These are phyloP conservation scores for Sminthurinus aureus DNA, from an alignment of 2,888 invertebrate species.

Conservation along the genomic window DNA sequence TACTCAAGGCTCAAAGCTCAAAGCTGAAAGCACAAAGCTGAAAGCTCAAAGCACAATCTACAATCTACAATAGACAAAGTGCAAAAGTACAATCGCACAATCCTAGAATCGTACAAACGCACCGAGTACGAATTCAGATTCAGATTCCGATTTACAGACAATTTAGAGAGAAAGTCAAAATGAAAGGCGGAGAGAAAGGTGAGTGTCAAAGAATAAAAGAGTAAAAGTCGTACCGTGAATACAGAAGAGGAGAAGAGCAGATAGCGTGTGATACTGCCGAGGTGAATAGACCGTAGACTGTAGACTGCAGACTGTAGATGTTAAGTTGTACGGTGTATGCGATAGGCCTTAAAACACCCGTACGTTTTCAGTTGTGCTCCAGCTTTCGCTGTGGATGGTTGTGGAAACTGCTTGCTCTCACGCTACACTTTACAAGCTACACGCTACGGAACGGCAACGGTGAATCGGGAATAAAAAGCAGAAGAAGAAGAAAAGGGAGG, in stretches of 20 bases:
- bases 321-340: not conserved
- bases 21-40: no score
- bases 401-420: not conserved
- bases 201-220: not conserved
- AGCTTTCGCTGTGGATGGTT: conserved; percentile 34
- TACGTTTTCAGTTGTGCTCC: conserved; percentile 34
- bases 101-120: no score
- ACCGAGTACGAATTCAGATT: no score
- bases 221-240: not conserved
- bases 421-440: not conserved
- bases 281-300: not conserved
- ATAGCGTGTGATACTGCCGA: not conserved
- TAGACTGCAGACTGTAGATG: not conserved
- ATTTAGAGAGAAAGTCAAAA: not conserved
- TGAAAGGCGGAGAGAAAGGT: not conserved
- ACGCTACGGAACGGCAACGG: not conserved
- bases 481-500: not conserved
- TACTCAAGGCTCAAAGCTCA: no score
- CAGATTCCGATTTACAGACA: no score
- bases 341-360: conserved; percentile 7
- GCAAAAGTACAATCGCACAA: no score
- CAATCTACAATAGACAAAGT: no score
- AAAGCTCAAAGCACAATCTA: no score
- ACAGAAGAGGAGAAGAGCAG: not conserved
- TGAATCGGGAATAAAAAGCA: no score